Evolutionary conservation across 2,888 invertebrate genomes (phyloP), one percentile per base, ranked within the genome.

Genomic region (Drosophila pseudotakahashii): DNA sequence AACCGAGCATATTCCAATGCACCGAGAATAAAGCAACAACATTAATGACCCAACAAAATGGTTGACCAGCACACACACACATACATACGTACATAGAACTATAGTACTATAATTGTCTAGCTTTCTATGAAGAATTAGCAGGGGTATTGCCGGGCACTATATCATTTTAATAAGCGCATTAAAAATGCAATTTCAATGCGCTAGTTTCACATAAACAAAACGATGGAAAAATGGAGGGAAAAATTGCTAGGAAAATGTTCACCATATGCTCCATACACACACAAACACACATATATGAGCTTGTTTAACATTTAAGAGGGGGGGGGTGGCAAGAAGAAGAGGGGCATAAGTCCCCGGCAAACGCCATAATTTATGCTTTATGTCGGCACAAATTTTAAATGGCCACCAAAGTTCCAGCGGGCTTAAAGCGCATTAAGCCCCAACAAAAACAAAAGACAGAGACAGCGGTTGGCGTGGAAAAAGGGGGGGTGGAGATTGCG

Each of bases 361-460:
- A 76, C 54, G 59, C 71, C 75, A 72, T 75, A 77, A 83, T 83
- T 88, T 77, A 86, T 79, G 83, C 66, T 54, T 64, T 69, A 79
- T 71, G 78, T 75, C 66, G 62, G 68, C 78, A 78, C 66, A 78
- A 78, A 78, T 75, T 80, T 78, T 75, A 72, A 67, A 73, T 73
- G 76, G 73, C 70, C 59, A 60, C 76, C 60, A 68, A 75, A 79
- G 42, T 76, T 85, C 44, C 59, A 68, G 30, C 63, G 57, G 69
- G 63, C 81, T 73, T 67, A 69, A 77, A 76, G 79, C 79, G 81
- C 78, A 78, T 71, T 76, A 73, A 77, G 63, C 66, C 67, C 6
- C 50, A 48, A 26, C 48, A 66, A 53, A 66, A 70, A 70, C 71
- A 68, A 58, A 71, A 59, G 48, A n/a, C 58, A 51, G 39, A 23